Base-by-base conservation (phyloP, 2,888 invertebrate species). In the Serrognathus titanus region DNA sequence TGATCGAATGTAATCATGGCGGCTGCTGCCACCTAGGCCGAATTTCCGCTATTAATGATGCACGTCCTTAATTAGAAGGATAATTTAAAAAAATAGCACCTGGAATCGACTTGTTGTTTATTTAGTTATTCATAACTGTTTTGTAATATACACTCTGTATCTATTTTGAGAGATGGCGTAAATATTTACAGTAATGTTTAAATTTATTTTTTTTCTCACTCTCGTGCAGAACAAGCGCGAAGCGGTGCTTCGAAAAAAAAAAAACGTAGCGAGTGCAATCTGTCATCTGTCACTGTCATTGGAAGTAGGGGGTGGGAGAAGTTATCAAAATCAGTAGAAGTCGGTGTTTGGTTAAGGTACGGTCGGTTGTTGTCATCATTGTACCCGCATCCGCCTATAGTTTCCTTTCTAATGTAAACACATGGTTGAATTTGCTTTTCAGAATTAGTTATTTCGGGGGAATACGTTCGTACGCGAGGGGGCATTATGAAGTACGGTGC, bases 131-230 rank as follows among this genome's bases (percentile, higher is more conserved):
- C 24, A 31, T 31, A 31, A 31, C 24, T 31, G 13, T 51, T 16
- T 53, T 57, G 53, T 54, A 53, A 58, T 51, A 50, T 46, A 24
- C 48, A 16, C 46, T 41, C 46, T 38, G 48, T 51, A 40, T 24
- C 60, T 63, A 61, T 64, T 64, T 64, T 53, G 57, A 63, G 63
- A 60, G 55, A 59, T 43, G 41, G 35, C 43, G 60, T 55, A 63
- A 64, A 64, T 64, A 60, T 64, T 64, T 63, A 60, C 59, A 51
- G 53, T 58, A 55, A 55, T 54, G 59, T 57, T 60, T 63, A 63
- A 63, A 60, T 63, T 61, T 59, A 57, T 61, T 53, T 41, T 13
- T 40, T 13, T 16, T 13, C 24, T 45, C 10, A 13, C 5, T n/a
- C 24, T 45, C 31, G 10, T 45, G 16, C 31, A 45, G n/a, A 16